Evolutionary conservation across 2,797 vertebrate genomes (phyloP).

Genomic region (Enteromius trimaculatus): DNA sequence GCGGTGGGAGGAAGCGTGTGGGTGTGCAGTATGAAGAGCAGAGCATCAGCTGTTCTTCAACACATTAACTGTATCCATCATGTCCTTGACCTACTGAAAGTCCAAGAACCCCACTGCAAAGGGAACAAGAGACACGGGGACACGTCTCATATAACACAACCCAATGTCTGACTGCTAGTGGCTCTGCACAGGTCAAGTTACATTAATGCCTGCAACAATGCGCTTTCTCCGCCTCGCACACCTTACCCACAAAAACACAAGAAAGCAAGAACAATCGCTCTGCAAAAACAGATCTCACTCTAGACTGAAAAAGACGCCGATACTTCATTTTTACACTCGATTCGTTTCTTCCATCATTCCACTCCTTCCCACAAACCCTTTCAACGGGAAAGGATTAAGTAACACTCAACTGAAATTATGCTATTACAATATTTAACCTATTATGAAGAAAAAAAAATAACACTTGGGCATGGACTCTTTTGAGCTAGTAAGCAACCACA

Average conservation of each 20-base stretch:
- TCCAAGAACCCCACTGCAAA: constrained; percentile 20
- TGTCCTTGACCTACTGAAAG: constrained; percentile 38
- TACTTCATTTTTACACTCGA: neutral
- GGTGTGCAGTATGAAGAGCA: constrained; percentile 6
- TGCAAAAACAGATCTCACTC: constrained; percentile 25
- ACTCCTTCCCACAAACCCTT: neutral
- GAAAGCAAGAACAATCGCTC: neutral
- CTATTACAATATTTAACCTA: neutral
- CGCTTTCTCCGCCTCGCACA: neutral
- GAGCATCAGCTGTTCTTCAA: constrained; percentile 31
- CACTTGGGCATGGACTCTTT: no score
- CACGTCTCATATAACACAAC: constrained; percentile 39
- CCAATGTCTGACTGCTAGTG: constrained; percentile 4
- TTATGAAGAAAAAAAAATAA: neutral
- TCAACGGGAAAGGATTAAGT: neutral
- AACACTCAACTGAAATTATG: neutral
- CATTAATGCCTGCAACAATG: constrained; percentile 27
- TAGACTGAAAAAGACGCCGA: neutral
- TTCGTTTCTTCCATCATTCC: neutral
- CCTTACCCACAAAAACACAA: constrained; percentile 18
- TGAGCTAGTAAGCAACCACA: neutral
- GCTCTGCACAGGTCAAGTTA: constrained; percentile 44
- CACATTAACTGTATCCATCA: constrained; percentile 6
- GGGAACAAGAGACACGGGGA: neutral
- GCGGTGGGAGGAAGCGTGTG: neutral